These are phyloP conservation scores for Sitophilus oryzae DNA, from an alignment of 1,140 invertebrate species.

Conservation along the genomic window DNA sequence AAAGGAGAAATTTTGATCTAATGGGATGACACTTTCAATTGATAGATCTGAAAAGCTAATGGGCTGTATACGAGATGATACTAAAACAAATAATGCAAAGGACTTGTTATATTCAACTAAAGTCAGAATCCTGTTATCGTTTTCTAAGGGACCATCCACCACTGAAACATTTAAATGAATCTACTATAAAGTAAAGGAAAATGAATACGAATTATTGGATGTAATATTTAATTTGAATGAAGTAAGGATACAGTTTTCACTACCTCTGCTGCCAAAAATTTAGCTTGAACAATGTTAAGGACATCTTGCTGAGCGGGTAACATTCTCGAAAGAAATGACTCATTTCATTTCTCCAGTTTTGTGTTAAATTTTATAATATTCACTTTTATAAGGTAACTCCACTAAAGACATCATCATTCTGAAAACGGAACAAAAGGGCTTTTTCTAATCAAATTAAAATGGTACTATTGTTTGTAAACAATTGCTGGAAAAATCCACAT, in stretches of 20 bases:
- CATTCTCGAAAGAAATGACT: slow-evolving; percentile 23
- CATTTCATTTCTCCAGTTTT: slow-evolving; percentile 4
- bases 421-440: no score
- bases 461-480: no score
- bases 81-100: slow-evolving; percentile 59
- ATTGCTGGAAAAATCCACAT: no score
- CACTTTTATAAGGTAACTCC: no score
- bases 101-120: slow-evolving; percentile 60
- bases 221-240: slow-evolving; percentile 1
- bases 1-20: slow-evolving; percentile 69
- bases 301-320: slow-evolving; percentile 35
- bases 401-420: no score
- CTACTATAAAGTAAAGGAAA: slow-evolving; percentile 30
- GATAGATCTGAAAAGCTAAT: slow-evolving; percentile 62
- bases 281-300: slow-evolving; percentile 39
- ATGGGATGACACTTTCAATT: slow-evolving; percentile 67
- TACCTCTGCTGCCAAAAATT: slow-evolving; percentile 39
- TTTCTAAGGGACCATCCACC: slow-evolving; percentile 36
- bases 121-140: slow-evolving; percentile 51
- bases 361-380: no score
- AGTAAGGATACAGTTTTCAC: slow-evolving; percentile 42
- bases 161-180: slow-evolving; percentile 40
- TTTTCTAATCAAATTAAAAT: no score
- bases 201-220: not conserved
- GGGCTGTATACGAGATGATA: slow-evolving; percentile 54